Evolutionary conservation across 2,888 invertebrate species (phyloP), one percentile per base, ranked within the genome.

Genomic region (Boloria selene): DNA sequence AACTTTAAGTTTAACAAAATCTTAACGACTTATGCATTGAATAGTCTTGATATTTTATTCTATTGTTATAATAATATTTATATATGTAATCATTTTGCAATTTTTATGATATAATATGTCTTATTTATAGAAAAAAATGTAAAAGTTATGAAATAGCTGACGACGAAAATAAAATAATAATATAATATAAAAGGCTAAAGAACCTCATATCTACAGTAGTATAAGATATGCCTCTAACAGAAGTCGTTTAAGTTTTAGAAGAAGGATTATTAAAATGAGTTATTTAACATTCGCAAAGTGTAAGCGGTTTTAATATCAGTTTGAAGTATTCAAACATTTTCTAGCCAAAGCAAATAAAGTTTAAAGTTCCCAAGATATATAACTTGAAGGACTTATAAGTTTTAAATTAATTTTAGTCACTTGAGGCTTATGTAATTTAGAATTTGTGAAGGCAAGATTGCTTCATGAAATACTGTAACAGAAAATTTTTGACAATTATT

Each of bases 1-100:
- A 75, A 79, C 79, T 80, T 83, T 83, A 78, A 77, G 73, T 76
- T 79, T 80, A 77, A 79, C 77, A 78, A 81, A 81, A 80, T 77
- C 74, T 74, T 73, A 72, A 71, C 68, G 62, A 68, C 72, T 72
- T 74, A 51, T 50, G 56, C 67, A 42, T 62, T 51, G 22, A 68
- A 26, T 58, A 13, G 59, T 85, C 74, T 87, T 86, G 86, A 83
- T 85, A 81, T 81, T 86, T 81, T 63, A 26, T 4, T 5, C 14
- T 13, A 13, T 47, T 49, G 22, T 45, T 38, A 38, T 7, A 38
- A 38, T 38, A 38, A 22, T 26, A 17, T 52, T 4, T 3, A 16
- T 45, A 44, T 18, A 1, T 4, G n/a, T 10, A 31, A 10, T n/a
- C 10, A 18, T 50, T 49, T 50, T 50, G n/a, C n/a, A n/a, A n/a